Evolutionary conservation across 2,888 invertebrate species (phyloP), one percentile per base, ranked within the genome.

Genomic region (Pherbina coryleti): DNA sequence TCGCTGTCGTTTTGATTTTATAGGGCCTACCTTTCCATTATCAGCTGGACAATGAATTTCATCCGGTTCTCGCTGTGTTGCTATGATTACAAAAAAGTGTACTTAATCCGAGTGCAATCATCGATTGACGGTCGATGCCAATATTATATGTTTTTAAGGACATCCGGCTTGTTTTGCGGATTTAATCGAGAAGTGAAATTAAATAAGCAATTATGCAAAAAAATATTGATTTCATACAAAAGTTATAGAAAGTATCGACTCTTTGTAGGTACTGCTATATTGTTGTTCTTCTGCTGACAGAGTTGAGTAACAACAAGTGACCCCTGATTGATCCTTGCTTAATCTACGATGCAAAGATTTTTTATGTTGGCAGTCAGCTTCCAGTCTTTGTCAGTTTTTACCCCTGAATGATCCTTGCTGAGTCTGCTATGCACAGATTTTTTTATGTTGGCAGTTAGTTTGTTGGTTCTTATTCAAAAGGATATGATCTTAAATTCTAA

Each of bases 201-300:
- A n/a, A 72, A 77, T 55, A 67, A 19, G 31, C 14, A 62, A 37
- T 8, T 19, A 71, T 17, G 17, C 7, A 73, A 57, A 9, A 44
- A 70, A 71, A 76, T 76, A 71, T 71, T 71, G 71, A 64, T 71
- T 71, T 37, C 66, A 53, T 19, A 64, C 34, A 8, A 74, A 73
- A 25, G n/a, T 2, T 5, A 22, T 22, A 22, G 19, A 22, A n/a
- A 19, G 5, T 28, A 28, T 51, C 9, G 3, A n/a, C 3, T 55
- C 8, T 19, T 19, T 55, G 7, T 55, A 31, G 5, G 0, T 64
- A 2, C 1, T 19, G 55, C 22, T 55, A 44, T 66, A n/a, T 28
- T n/a, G 34, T 28, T 55, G 37, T 75, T 53, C 28, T 51, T 60
- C 37, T 44, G 31, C 49, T 49, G 22, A 17, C 60, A 51, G 25